Base-by-base conservation (phyloP, 2,113 vertebrate species). In the Marmota monax region DNA sequence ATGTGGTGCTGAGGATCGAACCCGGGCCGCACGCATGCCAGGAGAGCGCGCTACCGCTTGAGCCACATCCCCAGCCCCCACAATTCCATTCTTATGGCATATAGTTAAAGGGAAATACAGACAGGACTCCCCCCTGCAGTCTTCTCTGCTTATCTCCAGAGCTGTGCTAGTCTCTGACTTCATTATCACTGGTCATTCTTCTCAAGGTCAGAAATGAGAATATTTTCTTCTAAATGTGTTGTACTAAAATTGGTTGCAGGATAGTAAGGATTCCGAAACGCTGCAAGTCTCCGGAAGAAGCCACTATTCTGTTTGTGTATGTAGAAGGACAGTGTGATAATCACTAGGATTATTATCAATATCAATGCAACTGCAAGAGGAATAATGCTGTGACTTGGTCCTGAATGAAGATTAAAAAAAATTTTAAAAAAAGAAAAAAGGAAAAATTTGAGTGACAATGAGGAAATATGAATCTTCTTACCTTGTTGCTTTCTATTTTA, bases 141-240 rank as follows among this genome's bases (percentile, higher is more conserved):
- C 20, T 94, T 63, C 76, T 94, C 88, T 4, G 65, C 0, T 32
- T 37, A 86, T 94, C 0, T 0, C 67, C 37, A 76, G 11, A 0
- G 0, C 23, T 84, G 13, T 51, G 18, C 9, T 56, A 8, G 93
- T n/a, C 10, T 94, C 45, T 6, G 6, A 25, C 90, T 70, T 37
- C 39, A 76, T 84, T 99, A 98, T 96, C 99, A 98, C 74, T 97
- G 98, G 11, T 98, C 97, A 45, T 97, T 98, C 97, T 98, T 98
- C 88, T 99, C 99, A 97, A 99, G 98, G 91, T 99, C 99, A 79
- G 99, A 98, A 97, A 99, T 99, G 82, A 99, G 99, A 94, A 99
- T 99, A 65, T 98, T 99, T 98, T 99, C 99, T 89, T 99, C 99
- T 4, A 99, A 98, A 97, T 98, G 97, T 39, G 98, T 88, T 45